Evolutionary conservation across 2,888 invertebrate genomes (phyloP), one percentile per base, ranked within the genome.

Genomic region (Drosophila lacicola): DNA sequence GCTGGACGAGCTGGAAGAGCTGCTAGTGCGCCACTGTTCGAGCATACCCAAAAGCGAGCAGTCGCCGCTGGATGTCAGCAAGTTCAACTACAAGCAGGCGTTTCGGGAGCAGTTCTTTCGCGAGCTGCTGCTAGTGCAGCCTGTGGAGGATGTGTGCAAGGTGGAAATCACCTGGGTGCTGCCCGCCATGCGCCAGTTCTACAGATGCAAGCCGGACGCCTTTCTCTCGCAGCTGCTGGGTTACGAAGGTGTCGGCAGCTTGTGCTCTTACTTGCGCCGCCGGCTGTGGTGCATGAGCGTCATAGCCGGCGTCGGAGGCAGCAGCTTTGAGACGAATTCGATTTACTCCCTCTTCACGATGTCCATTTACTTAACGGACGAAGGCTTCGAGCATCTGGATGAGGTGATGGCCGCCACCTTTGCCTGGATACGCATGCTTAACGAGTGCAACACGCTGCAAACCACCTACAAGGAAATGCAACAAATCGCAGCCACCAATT

Each of bases 211-310:
- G 53, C 93, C 94, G 33, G 92, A 95, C 65, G 92, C 95, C 56
- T 98, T 97, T 90, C 91, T 98, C 9, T 95, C 96, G 0, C 95
- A 95, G 92, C 91, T 98, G 13, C 92, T 98, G 17, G 97, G 96
- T 0, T 96, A 98, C 91, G 97, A 98, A 91, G 98, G 98, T 0
- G 95, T 95, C 84, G 97, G 97, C 54, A 97, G 97, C 76, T 92
- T 97, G n/a, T 94, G 96, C 2, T 95, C 96, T 0, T 96, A 95
- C 88, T 93, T 97, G 25, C 94, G 95, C 60, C 95, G 95, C 0
- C 83, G 79, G 0, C 94, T 96, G 34, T 97, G 96, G 96, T 96
- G 95, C 5, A 92, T 96, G 17, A 95, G 94, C n/a, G 93, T 97
- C 46, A 94, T 94, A 78, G 94, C 95, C 1, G 96, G 96, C 1